Percentiles rank a stretch among this genome's conserved stretches.
Evolutionary conservation across 2,797 vertebrate genomes (phyloP).

Genomic region (Pipistrellus pygmaeus): DNA sequence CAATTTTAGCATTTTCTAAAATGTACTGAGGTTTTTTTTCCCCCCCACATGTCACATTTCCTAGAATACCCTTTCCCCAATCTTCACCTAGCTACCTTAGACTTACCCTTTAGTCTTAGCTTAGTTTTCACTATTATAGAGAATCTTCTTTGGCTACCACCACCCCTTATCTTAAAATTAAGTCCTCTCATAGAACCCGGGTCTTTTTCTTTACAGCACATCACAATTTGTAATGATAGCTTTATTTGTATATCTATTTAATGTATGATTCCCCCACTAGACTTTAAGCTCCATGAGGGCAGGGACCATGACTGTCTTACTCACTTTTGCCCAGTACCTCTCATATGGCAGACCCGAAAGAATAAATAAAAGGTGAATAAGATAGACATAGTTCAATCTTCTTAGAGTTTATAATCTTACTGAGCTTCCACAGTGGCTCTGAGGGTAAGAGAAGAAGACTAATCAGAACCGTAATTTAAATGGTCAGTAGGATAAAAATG

Average conservation of each 20-base stretch:
- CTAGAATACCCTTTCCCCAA: neutral
- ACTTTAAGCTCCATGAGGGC: neutral
- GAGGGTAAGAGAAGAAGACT: neutral
- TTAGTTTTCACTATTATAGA: neutral
- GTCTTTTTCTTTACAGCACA: slow-evolving; percentile 11
- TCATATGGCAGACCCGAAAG: neutral
- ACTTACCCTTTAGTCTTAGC: neutral
- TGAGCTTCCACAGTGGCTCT: neutral
- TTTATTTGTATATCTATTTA: slow-evolving; percentile 32
- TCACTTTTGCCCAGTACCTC: neutral
- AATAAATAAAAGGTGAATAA: neutral
- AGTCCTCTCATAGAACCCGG: neutral
- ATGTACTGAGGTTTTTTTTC: neutral
- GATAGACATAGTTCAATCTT: neutral
- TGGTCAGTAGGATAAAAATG: neutral
- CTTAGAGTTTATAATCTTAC: neutral
- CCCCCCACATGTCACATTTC: neutral
- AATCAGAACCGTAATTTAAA: neutral
- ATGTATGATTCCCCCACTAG: neutral
- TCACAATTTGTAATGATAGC: neutral
- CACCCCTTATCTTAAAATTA: neutral
- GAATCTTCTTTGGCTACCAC: neutral
- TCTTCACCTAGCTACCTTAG: neutral
- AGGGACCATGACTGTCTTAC: neutral
- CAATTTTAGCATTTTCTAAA: neutral